These are phyloP conservation scores for Valencia hispanica DNA, from an alignment of 2,797 vertebrate genomes.

Conservation along the genomic window DNA sequence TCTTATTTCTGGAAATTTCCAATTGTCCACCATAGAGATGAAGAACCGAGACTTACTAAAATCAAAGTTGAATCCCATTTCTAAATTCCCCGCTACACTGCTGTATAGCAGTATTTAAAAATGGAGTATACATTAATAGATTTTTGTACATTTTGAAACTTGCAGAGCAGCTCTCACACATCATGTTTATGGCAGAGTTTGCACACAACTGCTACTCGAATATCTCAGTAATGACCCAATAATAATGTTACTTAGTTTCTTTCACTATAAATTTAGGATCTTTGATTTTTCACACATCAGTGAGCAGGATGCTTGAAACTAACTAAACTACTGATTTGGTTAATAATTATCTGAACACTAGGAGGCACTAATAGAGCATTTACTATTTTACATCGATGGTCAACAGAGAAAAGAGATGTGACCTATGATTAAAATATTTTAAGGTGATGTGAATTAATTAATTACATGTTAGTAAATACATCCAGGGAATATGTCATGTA, in stretches of 20 bases:
- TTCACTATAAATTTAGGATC: neutral
- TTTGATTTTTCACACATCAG: neutral
- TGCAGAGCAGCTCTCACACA: neutral
- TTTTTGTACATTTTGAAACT: too few species aligned
- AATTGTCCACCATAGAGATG: too few species aligned
- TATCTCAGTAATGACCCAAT: neutral
- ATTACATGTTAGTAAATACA: too few species aligned
- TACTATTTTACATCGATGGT: neutral
- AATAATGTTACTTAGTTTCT: too few species aligned
- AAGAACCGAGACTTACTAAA: neutral
- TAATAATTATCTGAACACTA: neutral
- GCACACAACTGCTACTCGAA: neutral
- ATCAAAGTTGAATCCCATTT: neutral
- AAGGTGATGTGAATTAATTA: too few species aligned
- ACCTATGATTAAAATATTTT: too few species aligned
- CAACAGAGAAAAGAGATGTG: too few species aligned
- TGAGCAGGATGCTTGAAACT: neutral
- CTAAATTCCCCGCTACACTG: neutral
- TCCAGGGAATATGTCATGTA: too few species aligned
- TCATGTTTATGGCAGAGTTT: neutral
- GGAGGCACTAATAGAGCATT: neutral
- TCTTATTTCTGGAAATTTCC: neutral
- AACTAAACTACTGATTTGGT: neutral
- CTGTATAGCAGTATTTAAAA: neutral
- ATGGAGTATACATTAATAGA: neutral